Evolutionary conservation across 35 echinoderm and acorn worm genomes (phyloP), one percentile per base, ranked within the genome.

Genomic region (Eucidaris tribuloides): DNA sequence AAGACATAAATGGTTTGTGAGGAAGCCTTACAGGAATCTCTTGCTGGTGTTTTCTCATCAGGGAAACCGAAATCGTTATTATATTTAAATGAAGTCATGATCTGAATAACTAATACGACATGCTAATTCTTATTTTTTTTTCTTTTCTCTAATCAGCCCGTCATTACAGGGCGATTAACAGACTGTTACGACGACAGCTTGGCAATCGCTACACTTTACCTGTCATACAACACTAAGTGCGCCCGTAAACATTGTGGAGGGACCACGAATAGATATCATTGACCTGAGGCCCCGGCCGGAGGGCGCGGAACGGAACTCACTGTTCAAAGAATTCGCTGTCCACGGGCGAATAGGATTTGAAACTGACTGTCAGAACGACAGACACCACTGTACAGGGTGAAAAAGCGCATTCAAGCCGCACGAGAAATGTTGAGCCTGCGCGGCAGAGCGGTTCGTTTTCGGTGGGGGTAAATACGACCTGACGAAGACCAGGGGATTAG

Each of bases 181-280:
- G 95, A 98, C 62, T 98, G 95, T 58, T 98, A 98, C 25, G 95
- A 93, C 79, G 94, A n/a, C n/a, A 98, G 83, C 78, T 98, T 23
- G 95, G 95, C 42, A 98, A 93, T 58, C 86, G 95, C 18, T 98
- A 98, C 79, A 83, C 89, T 30, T 90, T 92, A 81, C 90, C 95
- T 36, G 95, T 98, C n/a, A n/a, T 27, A 89, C 86, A 66, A 89
- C 85, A 65, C 82, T 98, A 46, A 98, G 90, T 52, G 86, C 90
- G 15, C 95, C 95, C 34, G 88, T 98, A 34, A 98, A 97, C 58
- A 88, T 98, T 84, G 90, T 98, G 19, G 90, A 93, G 45, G 95
- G 86, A 40, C 85, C 86, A 25, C 86, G 91, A 70, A 89, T 91
- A 9, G 95, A 98, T 49, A 60, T 92, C 15, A 85, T 82, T 38